phyloP scores from a whole-genome alignment of 2,797 vertebrate genomes.

The Platalea minor region DNA sequence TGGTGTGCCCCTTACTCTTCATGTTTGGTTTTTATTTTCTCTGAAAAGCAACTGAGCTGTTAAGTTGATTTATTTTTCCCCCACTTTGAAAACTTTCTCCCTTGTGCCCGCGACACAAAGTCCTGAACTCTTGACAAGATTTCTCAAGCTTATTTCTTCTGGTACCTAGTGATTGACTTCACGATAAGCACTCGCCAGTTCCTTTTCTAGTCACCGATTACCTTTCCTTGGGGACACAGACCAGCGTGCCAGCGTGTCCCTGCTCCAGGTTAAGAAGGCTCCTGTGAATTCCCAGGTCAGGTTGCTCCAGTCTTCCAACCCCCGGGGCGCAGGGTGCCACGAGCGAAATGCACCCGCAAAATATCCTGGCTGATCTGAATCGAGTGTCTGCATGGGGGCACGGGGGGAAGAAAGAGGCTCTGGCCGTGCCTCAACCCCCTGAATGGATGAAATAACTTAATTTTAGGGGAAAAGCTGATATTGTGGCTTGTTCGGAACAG shows the following conservation, averaged over 20 bases:
- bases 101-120: background rate
- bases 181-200: background rate
- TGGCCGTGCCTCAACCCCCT: background rate
- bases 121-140: background rate
- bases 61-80: background rate
- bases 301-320: background rate
- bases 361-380: background rate
- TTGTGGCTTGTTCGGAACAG: background rate
- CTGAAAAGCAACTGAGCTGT: background rate
- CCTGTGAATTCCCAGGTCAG: background rate
- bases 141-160: background rate
- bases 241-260: background rate
- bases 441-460: background rate
- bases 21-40: too few species aligned
- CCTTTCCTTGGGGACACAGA: background rate
- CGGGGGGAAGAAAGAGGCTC: background rate
- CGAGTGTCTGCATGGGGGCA: background rate
- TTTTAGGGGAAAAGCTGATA: background rate
- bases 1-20: background rate
- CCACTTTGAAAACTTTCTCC: background rate
- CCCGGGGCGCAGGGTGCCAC: rapidly evolving
- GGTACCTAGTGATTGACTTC: background rate
- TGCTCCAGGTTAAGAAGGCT: background rate
- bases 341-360: background rate
- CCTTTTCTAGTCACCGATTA: background rate